Evolutionary conservation across 1,140 invertebrate species (phyloP).

Genomic region (Caenorhabditis briggsae): DNA sequence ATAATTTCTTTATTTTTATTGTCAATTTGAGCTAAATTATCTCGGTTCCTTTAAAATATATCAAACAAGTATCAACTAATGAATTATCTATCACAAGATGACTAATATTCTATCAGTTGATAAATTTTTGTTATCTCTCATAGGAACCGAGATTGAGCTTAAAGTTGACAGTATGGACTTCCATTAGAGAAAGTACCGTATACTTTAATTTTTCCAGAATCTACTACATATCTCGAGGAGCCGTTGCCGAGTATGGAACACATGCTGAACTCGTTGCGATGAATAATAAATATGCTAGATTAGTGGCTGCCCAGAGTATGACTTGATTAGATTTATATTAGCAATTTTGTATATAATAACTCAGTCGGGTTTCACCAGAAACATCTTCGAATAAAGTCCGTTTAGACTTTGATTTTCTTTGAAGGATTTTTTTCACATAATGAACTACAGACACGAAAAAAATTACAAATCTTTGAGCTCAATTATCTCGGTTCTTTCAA

Average conservation of each 20-base stretch:
- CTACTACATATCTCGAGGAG: constrained; percentile 55
- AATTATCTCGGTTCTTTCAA: too few species aligned
- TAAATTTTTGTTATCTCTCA: too few species aligned
- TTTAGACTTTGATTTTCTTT: constrained; percentile 26
- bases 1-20: too few species aligned
- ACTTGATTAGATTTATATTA: background rate
- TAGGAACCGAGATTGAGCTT: background rate
- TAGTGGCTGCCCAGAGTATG: constrained; percentile 55
- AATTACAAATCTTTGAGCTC: too few species aligned
- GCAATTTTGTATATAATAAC: too few species aligned
- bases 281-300: constrained; percentile 56
- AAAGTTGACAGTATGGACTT: background rate
- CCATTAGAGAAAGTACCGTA: too few species aligned
- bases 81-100: background rate
- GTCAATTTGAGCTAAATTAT: background rate
- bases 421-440: too few species aligned
- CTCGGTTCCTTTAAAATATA: background rate
- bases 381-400: constrained; percentile 22
- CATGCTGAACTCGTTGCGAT: constrained; percentile 39
- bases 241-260: constrained; percentile 57
- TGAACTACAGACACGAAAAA: too few species aligned
- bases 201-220: constrained; percentile 9
- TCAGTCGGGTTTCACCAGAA: too few species aligned
- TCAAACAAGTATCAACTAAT: background rate
- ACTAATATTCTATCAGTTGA: too few species aligned